Conservation (phyloP, 2,113 vertebrate species). For the Mobula birostris region DNA sequence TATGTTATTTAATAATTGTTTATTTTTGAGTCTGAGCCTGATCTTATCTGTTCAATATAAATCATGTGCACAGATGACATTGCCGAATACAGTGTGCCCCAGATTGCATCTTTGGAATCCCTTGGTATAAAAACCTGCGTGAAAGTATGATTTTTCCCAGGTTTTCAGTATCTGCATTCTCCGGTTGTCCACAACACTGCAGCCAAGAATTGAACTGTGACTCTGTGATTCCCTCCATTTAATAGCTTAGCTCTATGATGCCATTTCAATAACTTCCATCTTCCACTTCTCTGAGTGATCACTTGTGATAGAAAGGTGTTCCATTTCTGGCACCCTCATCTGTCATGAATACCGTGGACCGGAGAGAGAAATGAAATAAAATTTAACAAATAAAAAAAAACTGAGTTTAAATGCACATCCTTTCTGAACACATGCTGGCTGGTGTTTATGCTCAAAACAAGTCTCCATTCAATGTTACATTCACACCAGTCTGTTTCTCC, state of each 20-base stretch:
- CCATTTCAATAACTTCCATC: neutral
- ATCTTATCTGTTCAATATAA: neutral
- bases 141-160: neutral
- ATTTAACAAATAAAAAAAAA: neutral
- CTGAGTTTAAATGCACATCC: neutral
- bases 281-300: neutral
- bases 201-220: neutral
- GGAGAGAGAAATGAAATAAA: too few species aligned
- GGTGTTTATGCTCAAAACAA: neutral
- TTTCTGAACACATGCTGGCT: neutral
- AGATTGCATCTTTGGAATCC: neutral
- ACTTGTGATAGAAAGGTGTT: neutral
- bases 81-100: neutral
- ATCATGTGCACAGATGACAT: neutral
- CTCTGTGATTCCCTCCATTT: neutral
- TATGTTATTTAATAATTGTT: conserved; percentile 45
- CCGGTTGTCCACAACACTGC: neutral
- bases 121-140: neutral
- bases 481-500: neutral
- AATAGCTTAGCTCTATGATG: neutral
- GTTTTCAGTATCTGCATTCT: neutral
- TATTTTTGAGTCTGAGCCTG: conserved; percentile 48
- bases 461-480: neutral
- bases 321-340: neutral
- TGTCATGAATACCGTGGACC: neutral